Evolutionary conservation across 2,888 invertebrate genomes (phyloP).

Genomic region (Chymomyza amoena): DNA sequence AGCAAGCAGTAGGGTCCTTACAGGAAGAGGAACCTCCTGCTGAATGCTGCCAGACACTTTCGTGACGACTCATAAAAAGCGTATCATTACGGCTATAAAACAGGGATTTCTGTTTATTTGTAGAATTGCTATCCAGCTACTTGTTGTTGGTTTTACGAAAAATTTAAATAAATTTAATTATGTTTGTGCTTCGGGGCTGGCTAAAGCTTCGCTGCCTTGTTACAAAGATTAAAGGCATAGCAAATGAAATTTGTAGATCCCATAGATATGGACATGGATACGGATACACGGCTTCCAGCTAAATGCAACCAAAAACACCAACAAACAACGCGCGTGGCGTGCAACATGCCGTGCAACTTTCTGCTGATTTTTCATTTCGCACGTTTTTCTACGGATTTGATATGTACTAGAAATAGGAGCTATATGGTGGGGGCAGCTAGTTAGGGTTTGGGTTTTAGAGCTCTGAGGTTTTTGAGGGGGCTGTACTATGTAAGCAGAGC

Average conservation of each 20-base stretch:
- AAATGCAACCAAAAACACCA: constrained; percentile 36
- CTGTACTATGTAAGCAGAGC: constrained; percentile 47
- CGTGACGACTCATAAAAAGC: constrained; percentile 69
- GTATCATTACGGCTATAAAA: constrained; percentile 69
- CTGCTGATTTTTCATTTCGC: constrained; percentile 67
- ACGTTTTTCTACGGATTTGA: constrained; percentile 42
- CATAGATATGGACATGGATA: constrained; percentile 41
- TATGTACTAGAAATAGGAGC: neutral
- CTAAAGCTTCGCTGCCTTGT: constrained; percentile 28
- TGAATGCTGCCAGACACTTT: constrained; percentile 35
- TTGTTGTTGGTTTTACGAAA: constrained; percentile 26
- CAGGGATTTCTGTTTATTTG: constrained; percentile 66
- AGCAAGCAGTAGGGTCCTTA: neutral
- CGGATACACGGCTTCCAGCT: neutral
- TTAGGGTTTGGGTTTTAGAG: neutral
- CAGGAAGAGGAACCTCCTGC: neutral
- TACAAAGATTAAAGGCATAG: constrained; percentile 63
- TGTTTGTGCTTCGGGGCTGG: constrained; percentile 41
- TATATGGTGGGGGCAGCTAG: neutral
- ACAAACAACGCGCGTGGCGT: constrained; percentile 33
- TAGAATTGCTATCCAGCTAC: constrained; percentile 36
- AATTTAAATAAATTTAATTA: constrained; percentile 73
- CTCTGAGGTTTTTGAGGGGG: constrained; percentile 6
- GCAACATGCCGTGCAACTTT: constrained; percentile 46
- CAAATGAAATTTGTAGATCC: constrained; percentile 65